Conservation (phyloP, 2,113 vertebrate genomes). For the Phodopus roborovskii region DNA sequence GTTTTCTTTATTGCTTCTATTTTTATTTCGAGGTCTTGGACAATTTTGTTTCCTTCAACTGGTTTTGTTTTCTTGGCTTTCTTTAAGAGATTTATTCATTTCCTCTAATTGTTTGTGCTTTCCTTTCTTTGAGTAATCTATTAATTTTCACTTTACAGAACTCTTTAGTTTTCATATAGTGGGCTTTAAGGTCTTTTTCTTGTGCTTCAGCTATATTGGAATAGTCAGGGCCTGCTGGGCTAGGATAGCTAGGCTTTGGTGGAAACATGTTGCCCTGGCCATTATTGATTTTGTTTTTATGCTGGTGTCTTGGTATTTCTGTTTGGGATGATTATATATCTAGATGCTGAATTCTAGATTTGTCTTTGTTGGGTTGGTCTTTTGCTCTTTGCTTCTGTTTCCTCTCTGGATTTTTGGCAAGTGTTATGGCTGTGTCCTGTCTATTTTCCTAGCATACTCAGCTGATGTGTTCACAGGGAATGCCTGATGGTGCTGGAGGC, state of each 20-base stretch:
- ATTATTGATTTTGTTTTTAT: neutral
- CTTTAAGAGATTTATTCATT: neutral
- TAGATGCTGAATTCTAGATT: neutral
- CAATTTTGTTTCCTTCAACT: neutral
- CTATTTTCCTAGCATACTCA: neutral
- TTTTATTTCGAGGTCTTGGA: neutral
- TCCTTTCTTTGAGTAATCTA: neutral
- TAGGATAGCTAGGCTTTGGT: neutral
- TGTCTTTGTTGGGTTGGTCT: neutral
- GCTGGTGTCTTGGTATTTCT: neutral
- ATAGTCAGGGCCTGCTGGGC: neutral
- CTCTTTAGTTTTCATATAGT: neutral
- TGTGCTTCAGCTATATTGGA: neutral
- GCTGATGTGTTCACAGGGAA: neutral
- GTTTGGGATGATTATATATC: neutral
- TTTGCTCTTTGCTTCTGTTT: neutral
- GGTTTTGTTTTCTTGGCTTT: neutral
- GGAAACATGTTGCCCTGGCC: neutral
- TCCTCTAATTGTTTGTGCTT: neutral
- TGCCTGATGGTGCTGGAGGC: neutral
- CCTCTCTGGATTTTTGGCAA: neutral
- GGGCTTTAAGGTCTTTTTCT: neutral
- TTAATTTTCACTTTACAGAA: neutral
- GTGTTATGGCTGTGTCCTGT: neutral
- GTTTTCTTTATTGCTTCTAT: neutral